Conservation (phyloP, 2,113 vertebrate genomes). For the Sphaerodactylus townsendi region DNA sequence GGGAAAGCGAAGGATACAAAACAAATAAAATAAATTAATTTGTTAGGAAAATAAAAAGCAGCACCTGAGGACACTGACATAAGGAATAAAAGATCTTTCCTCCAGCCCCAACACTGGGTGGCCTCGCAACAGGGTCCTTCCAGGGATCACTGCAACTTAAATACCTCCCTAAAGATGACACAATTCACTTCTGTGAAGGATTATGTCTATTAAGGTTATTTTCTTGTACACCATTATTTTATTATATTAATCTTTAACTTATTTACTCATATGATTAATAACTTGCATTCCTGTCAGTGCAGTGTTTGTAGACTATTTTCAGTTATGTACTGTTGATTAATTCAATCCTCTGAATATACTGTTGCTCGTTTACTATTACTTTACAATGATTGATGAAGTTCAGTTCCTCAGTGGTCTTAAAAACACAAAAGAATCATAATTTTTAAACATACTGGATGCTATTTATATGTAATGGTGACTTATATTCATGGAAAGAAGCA, state of each 20-base stretch:
- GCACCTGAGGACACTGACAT: not conserved
- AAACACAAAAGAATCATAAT: not conserved
- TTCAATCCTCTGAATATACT: not conserved
- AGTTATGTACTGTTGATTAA: too few relatives aligned
- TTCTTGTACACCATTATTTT: not conserved
- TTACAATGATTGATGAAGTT: not conserved
- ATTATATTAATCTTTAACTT: not conserved
- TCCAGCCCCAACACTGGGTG: not conserved
- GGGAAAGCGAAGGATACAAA: too few relatives aligned
- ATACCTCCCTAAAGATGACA: not conserved
- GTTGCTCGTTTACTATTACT: not conserved
- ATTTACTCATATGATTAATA: not conserved
- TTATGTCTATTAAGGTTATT: not conserved
- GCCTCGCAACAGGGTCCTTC: not conserved
- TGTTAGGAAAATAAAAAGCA: not conserved
- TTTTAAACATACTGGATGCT: not conserved
- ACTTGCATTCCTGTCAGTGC: not conserved
- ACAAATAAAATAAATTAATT: too few relatives aligned
- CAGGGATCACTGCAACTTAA: not conserved
- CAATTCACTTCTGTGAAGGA: not conserved
- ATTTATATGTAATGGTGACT: not conserved
- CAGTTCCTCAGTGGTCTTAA: not conserved
- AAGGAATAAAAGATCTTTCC: not conserved
- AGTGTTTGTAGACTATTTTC: too few relatives aligned
- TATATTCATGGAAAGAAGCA: not conserved